Evolutionary conservation across 1,140 invertebrate genomes (phyloP).

Genomic region (Caenorhabditis latens): DNA sequence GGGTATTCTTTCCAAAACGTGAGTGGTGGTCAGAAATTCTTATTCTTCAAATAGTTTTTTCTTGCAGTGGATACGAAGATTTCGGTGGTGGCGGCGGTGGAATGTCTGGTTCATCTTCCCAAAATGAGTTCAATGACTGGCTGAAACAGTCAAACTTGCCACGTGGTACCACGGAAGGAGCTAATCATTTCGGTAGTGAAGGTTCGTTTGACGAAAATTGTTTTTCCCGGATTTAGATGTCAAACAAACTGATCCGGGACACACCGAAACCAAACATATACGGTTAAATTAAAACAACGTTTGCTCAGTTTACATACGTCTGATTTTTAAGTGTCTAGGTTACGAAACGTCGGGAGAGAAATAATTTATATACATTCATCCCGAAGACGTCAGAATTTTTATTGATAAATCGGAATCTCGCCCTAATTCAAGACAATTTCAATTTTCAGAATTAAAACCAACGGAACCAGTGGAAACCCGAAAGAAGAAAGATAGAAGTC

Average conservation of each 20-base stretch:
- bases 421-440: background rate
- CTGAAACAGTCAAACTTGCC: background rate
- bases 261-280: too few relatives aligned
- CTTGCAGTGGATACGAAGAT: slow-evolving; percentile 61
- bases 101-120: slow-evolving; percentile 32
- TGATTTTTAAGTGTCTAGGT: too few relatives aligned
- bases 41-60: background rate
- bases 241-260: too few relatives aligned
- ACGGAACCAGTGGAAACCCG: slow-evolving; percentile 2
- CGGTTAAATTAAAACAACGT: too few relatives aligned
- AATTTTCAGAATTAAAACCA: background rate
- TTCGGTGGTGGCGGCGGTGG: slow-evolving; percentile 14
- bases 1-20: slow-evolving; percentile 57
- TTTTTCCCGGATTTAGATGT: too few relatives aligned
- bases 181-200: slow-evolving; percentile 38
- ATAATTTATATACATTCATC: too few relatives aligned
- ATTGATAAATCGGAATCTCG: too few relatives aligned
- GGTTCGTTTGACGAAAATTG: background rate
- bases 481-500: slow-evolving; percentile 30
- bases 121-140: slow-evolving; percentile 50
- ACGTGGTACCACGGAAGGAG: slow-evolving; percentile 53
- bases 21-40: background rate
- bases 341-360: too few relatives aligned
- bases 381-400: too few relatives aligned
- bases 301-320: too few relatives aligned